phyloP scores from a whole-genome alignment of 2,113 vertebrate species.

The Rutilus rutilus region DNA sequence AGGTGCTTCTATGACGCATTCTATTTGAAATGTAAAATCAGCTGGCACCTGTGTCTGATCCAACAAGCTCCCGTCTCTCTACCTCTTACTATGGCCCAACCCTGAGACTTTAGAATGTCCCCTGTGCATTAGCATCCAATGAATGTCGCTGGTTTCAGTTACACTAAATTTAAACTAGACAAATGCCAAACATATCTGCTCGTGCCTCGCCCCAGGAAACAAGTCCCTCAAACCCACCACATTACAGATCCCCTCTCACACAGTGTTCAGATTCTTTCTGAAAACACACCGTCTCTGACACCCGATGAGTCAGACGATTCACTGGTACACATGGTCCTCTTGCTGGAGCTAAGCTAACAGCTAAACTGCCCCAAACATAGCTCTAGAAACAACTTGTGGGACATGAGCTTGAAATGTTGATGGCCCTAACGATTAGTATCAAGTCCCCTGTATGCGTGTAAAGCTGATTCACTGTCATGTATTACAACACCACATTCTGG shows the following conservation, averaged over 20 bases:
- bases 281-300: neutral
- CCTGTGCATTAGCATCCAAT: constrained; percentile 63
- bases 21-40: constrained; percentile 5
- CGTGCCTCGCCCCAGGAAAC: constrained; percentile 77
- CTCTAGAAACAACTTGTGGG: constrained; percentile 2
- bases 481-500: constrained; percentile 17
- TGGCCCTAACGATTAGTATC: neutral
- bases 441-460: constrained; percentile 4
- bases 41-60: neutral
- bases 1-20: neutral
- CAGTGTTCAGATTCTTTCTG: neutral
- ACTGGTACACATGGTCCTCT: neutral
- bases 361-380: neutral
- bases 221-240: constrained; percentile 71
- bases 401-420: neutral
- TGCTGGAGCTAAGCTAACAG: constrained; percentile 6
- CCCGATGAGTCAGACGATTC: neutral
- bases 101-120: constrained; percentile 67
- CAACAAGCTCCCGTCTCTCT: neutral
- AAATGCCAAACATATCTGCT: constrained; percentile 82
- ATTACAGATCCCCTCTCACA: constrained; percentile 56
- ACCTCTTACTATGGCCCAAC: constrained; percentile 40
- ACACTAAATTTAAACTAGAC: constrained; percentile 86
- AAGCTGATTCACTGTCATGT: constrained; percentile 21
- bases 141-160: constrained; percentile 78